Evolutionary conservation across 2,797 vertebrate species (phyloP), one percentile per base, ranked within the genome.

Genomic region (Ceyx erithaca): DNA sequence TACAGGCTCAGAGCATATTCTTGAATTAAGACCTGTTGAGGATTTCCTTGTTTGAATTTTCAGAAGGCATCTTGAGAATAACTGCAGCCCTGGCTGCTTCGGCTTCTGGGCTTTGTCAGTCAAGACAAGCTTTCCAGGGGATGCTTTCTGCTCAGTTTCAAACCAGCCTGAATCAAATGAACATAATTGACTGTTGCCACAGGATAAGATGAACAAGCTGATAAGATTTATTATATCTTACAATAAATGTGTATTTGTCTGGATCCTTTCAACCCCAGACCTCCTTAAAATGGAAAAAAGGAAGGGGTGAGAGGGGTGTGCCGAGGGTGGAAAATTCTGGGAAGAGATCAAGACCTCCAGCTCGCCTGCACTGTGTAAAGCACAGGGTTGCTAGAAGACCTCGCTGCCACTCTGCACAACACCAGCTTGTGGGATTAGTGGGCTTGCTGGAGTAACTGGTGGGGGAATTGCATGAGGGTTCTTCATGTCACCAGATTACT

Each of bases 171-270:
- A 95, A 71, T 86, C 81, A 85, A 91, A 63, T 91, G 63, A 88
- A 71, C 0, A 0, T 93, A 95, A 94, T 75, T 93, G 89, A 89
- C 87, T 86, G 63, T 93, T 93, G 71, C 77, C 81, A 78, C 61
- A 71, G 90, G 81, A 83, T 75, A 83, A 93, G 92, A 96, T 95
- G 93, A 95, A 87, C 84, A 94, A 90, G 76, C 79, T 90, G 93
- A 92, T 95, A 95, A 95, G 79, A 89, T 89, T 92, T 95, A 93
- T 94, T 87, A 2, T 83, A 87, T 89, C 91, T 94, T 85, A 45
- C 41, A 87, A 89, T 87, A 80, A 87, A 87, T 71, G 54, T 92
- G 71, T 90, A 55, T 93, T 92, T 90, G 21, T 64, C 33, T 0
- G 0, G 64, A 77, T 87, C 46, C 79, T 93, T 95, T 96, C 76